phyloP scores from a whole-genome alignment of 2,113 vertebrate genomes.

The Saimiri boliviensis region DNA sequence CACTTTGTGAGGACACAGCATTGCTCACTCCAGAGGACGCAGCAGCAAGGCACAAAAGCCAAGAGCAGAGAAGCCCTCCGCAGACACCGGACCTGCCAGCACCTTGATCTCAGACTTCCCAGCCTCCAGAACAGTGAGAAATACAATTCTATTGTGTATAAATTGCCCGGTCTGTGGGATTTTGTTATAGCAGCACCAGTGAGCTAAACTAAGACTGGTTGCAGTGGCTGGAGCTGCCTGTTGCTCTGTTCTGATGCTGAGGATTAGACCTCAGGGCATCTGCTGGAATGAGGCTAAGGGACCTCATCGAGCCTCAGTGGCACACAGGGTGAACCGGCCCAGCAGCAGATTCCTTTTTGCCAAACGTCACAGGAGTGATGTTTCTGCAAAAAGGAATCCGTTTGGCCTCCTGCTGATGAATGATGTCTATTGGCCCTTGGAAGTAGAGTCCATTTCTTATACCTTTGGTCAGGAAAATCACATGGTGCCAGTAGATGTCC shows the following conservation, averaged over 20 bases:
- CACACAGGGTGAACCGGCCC: neutral
- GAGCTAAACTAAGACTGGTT: neutral
- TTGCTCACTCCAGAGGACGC: neutral
- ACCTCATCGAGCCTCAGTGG: neutral
- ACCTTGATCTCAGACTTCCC: neutral
- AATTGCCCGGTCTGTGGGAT: neutral
- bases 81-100: neutral
- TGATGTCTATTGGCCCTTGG: neutral
- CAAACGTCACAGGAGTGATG: too few relatives aligned
- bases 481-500: neutral
- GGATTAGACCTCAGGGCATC: neutral
- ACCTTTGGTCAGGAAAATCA: neutral
- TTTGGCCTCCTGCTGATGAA: neutral
- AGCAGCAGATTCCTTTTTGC: neutral
- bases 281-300: neutral
- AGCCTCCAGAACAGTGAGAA: neutral
- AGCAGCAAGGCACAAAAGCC: neutral
- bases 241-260: neutral
- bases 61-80: neutral
- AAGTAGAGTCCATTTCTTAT: too few relatives aligned
- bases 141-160: neutral
- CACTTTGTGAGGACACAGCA: neutral
- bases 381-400: neutral
- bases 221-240: fast-evolving
- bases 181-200: neutral